phyloP scores from a whole-genome alignment of 1,140 invertebrate species.

The Carposina sasakii region DNA sequence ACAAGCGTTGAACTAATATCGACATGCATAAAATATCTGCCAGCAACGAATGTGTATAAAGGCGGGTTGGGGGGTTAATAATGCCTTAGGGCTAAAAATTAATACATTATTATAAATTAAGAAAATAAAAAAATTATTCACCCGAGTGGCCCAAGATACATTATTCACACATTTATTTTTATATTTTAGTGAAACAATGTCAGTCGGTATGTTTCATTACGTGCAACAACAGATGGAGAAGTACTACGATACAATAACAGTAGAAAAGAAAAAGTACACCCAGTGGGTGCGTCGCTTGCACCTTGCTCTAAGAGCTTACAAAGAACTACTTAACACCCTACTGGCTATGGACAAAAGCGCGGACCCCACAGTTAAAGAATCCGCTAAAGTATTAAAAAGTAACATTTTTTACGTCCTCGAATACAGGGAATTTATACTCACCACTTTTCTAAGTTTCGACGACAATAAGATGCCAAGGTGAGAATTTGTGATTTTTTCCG shows the following conservation, averaged over 20 bases:
- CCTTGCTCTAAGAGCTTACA: slow-evolving; percentile 78
- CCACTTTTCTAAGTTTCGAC: slow-evolving; percentile 86
- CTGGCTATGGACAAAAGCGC: slow-evolving; percentile 84
- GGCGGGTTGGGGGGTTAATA: no score
- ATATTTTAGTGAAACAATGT: slow-evolving; percentile 86
- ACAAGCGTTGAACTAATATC: no score
- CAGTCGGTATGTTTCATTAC: slow-evolving; percentile 92
- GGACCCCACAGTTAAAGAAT: slow-evolving; percentile 80
- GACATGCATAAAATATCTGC: no score
- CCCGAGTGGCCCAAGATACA: no score
- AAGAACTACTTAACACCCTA: slow-evolving; percentile 84
- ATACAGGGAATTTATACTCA: slow-evolving; percentile 92
- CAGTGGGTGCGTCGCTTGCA: slow-evolving; percentile 90
- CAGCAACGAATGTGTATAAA: no score
- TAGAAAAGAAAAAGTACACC: slow-evolving; percentile 88
- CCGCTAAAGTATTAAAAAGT: slow-evolving; percentile 89
- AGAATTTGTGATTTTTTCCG: no score
- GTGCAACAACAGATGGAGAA: slow-evolving; percentile 93
- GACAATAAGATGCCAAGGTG: slow-evolving; percentile 90
- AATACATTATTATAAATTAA: no score
- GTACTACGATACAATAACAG: slow-evolving; percentile 89
- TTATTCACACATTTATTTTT: no score
- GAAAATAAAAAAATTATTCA: no score
- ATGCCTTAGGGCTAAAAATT: no score
- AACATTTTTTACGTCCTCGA: slow-evolving; percentile 96